Evolutionary conservation across 2,113 vertebrate species (phyloP).

Genomic region (Donacobius atricapilla): DNA sequence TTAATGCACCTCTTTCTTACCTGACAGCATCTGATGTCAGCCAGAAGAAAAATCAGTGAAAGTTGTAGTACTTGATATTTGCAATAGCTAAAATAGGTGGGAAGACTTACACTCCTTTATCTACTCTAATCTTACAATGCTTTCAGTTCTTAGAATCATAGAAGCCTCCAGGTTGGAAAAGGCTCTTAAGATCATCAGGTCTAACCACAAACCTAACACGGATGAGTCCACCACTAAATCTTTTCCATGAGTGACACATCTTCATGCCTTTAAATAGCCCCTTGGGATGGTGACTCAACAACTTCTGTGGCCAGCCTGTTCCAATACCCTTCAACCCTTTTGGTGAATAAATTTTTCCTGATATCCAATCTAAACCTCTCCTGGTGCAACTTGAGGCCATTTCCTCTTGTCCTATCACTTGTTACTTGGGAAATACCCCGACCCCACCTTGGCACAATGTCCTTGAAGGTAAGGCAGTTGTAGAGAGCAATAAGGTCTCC

Average conservation of each 20-base stretch:
- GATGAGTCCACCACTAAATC: neutral
- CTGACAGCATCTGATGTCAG: neutral
- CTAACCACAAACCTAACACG: neutral
- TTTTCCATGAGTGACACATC: neutral
- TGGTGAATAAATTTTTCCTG: neutral
- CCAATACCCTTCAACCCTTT: neutral
- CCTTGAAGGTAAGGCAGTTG: neutral
- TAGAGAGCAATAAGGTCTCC: neutral
- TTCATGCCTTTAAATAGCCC: neutral
- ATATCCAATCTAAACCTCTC: neutral
- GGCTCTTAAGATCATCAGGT: neutral
- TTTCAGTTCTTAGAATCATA: neutral
- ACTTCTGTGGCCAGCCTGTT: neutral
- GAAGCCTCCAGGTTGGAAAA: neutral
- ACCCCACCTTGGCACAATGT: neutral
- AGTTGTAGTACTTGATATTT: neutral
- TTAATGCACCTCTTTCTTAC: neutral
- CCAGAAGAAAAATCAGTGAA: neutral
- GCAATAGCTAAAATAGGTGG: neutral
- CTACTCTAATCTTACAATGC: neutral
- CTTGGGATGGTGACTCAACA: neutral
- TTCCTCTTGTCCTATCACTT: neutral
- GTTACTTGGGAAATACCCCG: fast-evolving
- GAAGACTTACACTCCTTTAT: neutral
- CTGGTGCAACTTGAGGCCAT: neutral